phyloP scores from a whole-genome alignment of 2,797 vertebrate species.

The Nothura maculosa region DNA sequence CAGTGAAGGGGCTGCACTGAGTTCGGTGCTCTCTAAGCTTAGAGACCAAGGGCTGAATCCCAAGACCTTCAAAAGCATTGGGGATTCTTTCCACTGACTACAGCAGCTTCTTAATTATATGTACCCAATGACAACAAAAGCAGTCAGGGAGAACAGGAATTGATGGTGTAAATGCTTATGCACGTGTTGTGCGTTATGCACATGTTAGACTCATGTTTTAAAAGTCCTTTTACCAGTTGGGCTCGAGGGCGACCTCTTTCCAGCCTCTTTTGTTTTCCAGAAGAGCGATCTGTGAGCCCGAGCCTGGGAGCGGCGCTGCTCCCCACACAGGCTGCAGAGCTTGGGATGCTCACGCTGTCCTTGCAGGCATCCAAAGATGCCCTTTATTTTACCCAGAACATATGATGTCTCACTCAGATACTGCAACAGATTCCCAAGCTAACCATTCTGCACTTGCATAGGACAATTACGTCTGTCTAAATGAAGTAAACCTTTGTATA shows the following conservation, averaged over 20 bases:
- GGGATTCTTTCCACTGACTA: not conserved
- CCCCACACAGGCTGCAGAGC: not conserved
- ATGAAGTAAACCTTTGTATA: not conserved
- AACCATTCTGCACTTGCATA: not conserved
- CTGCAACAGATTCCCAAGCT: not conserved
- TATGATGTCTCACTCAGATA: not conserved
- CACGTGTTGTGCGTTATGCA: not conserved
- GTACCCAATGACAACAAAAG: not conserved
- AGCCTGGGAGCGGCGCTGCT: not conserved
- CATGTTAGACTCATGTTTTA: not conserved
- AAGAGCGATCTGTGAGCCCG: not conserved
- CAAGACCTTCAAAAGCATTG: not conserved
- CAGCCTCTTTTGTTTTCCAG: not conserved
- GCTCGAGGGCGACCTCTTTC: not conserved
- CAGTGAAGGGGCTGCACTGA: not conserved
- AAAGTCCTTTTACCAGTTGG: not conserved
- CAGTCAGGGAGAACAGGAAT: not conserved
- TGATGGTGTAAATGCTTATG: not conserved
- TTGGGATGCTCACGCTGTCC: not conserved
- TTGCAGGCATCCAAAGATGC: not conserved
- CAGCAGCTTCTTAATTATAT: not conserved
- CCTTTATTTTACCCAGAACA: not conserved
- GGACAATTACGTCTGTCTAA: not conserved
- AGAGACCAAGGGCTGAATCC: not conserved
- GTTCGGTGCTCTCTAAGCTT: not conserved